Conservation (phyloP, 2,797 vertebrate genomes). For the Sciurus vulgaris region DNA sequence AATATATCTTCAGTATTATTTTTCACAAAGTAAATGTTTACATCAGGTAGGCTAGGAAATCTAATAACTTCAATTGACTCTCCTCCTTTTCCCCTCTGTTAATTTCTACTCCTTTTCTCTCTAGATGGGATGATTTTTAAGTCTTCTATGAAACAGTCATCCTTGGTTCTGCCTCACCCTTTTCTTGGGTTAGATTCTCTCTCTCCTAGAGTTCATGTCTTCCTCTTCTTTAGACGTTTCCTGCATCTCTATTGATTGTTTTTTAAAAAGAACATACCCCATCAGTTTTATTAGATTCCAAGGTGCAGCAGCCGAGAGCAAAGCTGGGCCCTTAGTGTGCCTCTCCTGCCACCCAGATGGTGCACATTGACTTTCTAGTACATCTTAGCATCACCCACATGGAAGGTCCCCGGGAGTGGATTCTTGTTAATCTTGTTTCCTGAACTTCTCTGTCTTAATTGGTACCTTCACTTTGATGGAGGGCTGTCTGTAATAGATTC, state of each 20-base stretch:
- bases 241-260: background rate
- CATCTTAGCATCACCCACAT: background rate
- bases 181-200: background rate
- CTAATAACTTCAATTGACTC: background rate
- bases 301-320: background rate
- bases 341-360: background rate
- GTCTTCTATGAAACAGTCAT: background rate
- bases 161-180: background rate
- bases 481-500: background rate
- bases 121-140: background rate
- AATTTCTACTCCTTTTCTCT: background rate
- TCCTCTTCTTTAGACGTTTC: background rate
- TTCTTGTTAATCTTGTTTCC: background rate
- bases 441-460: background rate
- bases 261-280: background rate
- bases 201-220: background rate
- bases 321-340: background rate
- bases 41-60: background rate
- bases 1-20: background rate
- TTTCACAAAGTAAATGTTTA: slow-evolving; percentile 23
- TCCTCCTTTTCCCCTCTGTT: background rate
- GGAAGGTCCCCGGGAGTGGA: background rate
- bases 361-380: background rate
- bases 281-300: background rate
- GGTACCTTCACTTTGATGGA: background rate